Evolutionary conservation across 2,113 vertebrate genomes (phyloP), one percentile per base, ranked within the genome.

Genomic region (Lampris incognitus): DNA sequence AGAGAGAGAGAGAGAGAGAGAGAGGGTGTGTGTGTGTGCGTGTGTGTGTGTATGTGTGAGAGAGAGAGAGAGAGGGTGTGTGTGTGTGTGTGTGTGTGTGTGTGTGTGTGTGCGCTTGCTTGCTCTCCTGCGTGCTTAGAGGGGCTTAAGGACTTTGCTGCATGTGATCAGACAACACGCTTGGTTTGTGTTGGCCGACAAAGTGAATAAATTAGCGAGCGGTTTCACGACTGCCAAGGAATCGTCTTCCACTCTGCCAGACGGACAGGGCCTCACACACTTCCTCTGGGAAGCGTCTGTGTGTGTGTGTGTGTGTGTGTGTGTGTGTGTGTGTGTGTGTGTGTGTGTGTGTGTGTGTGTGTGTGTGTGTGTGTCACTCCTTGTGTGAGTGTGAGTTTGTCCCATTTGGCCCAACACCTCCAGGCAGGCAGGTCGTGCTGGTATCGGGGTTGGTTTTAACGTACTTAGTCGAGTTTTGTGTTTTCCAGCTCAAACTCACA

Each of bases 191-290:
- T 66, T 86, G 79, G 79, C 80, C 24, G 63, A 54, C 8, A 36
- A 38, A 67, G 49, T 67, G 89, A 80, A 89, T 87, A 87, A 58
- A 82, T 87, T 76, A 84, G 9, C 0, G 10, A 55, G 56, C 36
- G 40, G 68, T 84, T 56, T 13, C 58, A 39, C 67, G 80, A 54
- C 74, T 79, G 46, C 54, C 6, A 65, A 51, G 75, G 83, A 82
- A 65, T 86, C 68, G 41, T 75, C 73, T 82, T 80, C 66, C 83
- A 88, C 74, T 74, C 51, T 49, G 36, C 62, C 73, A 91, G 86
- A 80, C 82, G 8, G 72, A 76, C 61, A 68, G 81, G 78, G 85
- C 83, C 87, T 82, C 87, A 74, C 68, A 75, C 66, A 81, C 80
- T 89, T 84, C 84, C 84, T 88, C 41, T 76, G 41, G 66, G 49